Base-by-base conservation (phyloP, 2,113 vertebrate genomes). In the Morone saxatilis region DNA sequence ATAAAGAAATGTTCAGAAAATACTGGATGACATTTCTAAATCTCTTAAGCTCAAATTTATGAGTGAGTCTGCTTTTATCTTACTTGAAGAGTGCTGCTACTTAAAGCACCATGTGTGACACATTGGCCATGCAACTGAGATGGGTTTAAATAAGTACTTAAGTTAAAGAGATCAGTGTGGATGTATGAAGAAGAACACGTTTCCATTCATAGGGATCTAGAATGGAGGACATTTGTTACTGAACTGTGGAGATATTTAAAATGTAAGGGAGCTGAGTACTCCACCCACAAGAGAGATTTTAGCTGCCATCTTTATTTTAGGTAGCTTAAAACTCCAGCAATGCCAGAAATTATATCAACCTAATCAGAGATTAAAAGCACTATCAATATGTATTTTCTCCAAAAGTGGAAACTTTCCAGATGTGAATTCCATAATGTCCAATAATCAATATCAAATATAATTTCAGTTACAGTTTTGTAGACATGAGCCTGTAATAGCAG, bases 31-130 rank as follows among this genome's bases (percentile, higher is more conserved):
- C 73, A 85, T 83, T 62, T 71, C 57, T 50, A 71, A 60, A 87
- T 83, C 73, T 81, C 36, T 70, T 45, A 3, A 73, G 41, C n/a
- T 70, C 71, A 73, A 50, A 76, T 84, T 83, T 73, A 90, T 83
- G 81, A 68, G 60, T 54, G 53, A 75, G 43, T 10, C 62, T 48
- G 38, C 51, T 63, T 80, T 60, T 60, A 78, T 86, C 74, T 68
- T 38, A 57, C 50, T 61, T 57, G 65, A 61, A 45, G 31, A 73
- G 22, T 25, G 63, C 69, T 70, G n/a, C 13, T 80, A 57, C 69
- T 77, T 65, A 17, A 74, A 53, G 48, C 60, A 56, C 51, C 66
- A 43, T 43, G 66, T 85, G 76, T 43, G 51, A 80, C 51, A 48
- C 16, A 71, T 43, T 57, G 78, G 57, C 20, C 36, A 47, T 57